phyloP scores from a whole-genome alignment of 1,140 invertebrate genomes.

The Bemisia tabaci region DNA sequence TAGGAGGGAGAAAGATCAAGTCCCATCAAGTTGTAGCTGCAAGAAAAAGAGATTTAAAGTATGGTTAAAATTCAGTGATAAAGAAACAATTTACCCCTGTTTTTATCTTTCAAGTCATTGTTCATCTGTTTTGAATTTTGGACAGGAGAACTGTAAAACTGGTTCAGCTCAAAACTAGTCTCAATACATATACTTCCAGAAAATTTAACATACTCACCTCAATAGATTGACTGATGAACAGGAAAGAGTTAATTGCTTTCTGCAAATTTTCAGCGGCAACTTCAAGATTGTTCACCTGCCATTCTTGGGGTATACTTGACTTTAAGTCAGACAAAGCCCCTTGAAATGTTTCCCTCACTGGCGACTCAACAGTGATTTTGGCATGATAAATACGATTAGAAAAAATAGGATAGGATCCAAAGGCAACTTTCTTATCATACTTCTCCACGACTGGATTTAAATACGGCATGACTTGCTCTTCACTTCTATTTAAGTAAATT shows the following conservation, averaged over 20 bases:
- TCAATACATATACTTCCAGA: too few relatives aligned
- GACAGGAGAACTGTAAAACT: too few relatives aligned
- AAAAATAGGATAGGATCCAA: conserved; percentile 55
- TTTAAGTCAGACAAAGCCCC: conserved; percentile 29
- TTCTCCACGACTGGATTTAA: conserved; percentile 38
- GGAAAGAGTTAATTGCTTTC: background rate
- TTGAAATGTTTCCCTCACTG: conserved; percentile 22
- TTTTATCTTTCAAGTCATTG: too few relatives aligned
- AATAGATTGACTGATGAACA: background rate
- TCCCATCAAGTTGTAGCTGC: too few relatives aligned
- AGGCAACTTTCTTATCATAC: conserved; percentile 38
- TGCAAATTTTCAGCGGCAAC: conserved; percentile 6
- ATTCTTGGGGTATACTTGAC: conserved; percentile 18
- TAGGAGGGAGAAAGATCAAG: too few relatives aligned
- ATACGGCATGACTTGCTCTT: conserved; percentile 38
- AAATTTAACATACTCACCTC: background rate
- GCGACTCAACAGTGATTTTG: conserved; percentile 36
- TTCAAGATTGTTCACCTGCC: conserved; percentile 9
- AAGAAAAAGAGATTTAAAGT: too few relatives aligned
- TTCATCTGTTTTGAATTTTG: too few relatives aligned
- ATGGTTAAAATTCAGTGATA: too few relatives aligned
- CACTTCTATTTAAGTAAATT: conserved; percentile 40
- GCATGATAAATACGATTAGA: conserved; percentile 32
- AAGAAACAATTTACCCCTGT: too few relatives aligned
- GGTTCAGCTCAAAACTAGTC: too few relatives aligned